Conservation (phyloP, 2,888 invertebrate genomes). For the Iphiclides podalirius region DNA sequence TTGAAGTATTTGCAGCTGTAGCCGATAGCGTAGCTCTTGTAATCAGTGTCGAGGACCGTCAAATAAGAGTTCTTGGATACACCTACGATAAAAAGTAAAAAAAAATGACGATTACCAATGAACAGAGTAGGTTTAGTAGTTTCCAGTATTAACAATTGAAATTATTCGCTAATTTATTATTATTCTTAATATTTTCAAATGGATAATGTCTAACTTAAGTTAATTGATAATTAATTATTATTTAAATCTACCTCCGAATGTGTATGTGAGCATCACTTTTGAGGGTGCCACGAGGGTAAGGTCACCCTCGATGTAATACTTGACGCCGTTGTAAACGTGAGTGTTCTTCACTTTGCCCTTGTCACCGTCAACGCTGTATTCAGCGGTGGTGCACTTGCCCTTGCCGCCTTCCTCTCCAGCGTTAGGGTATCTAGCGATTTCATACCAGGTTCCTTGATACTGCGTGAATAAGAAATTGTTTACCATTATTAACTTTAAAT, state of each 20-base stretch:
- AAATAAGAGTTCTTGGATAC: conserved; percentile 33
- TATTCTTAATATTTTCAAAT: too few species aligned
- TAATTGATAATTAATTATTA: too few species aligned
- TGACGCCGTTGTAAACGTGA: conserved; percentile 52
- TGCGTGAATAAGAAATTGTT: background rate
- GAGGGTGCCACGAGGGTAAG: conserved; percentile 65
- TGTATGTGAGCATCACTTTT: conserved; percentile 55
- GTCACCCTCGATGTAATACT: conserved; percentile 55
- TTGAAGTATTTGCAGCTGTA: conserved; percentile 80
- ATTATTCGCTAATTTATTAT: too few species aligned
- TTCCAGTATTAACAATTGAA: background rate
- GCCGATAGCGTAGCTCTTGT: conserved; percentile 48
- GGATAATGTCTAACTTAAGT: too few species aligned
- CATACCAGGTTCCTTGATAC: conserved; percentile 35
- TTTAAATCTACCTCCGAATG: conserved; percentile 53
- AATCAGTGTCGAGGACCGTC: conserved; percentile 40
- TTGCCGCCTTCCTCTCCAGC: conserved; percentile 20
- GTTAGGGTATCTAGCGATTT: conserved; percentile 30
- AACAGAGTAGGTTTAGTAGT: background rate
- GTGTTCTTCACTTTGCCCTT: conserved; percentile 56
- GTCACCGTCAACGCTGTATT: conserved; percentile 74
- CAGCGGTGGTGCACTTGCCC: conserved; percentile 57
- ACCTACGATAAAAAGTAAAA: conserved; percentile 33
- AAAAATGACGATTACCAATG: too few species aligned
- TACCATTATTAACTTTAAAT: background rate